Conservation (phyloP, 1,140 invertebrate genomes). For the Bombyx mandarina region DNA sequence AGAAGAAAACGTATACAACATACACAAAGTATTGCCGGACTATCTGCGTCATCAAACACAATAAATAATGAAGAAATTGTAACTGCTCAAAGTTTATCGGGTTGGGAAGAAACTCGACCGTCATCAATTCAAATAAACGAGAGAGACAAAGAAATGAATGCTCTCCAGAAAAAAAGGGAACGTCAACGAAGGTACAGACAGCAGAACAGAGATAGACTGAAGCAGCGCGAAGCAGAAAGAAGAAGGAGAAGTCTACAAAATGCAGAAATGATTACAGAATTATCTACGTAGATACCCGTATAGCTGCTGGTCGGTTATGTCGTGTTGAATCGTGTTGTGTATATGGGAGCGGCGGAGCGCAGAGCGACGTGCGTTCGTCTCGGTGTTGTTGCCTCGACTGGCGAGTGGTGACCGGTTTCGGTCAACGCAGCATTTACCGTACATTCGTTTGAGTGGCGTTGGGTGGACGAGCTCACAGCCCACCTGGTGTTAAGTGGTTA, state of each 20-base stretch:
- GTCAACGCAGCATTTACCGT: no score
- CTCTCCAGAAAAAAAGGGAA: slow-evolving; percentile 10
- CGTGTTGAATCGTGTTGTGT: no score
- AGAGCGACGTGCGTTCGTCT: no score
- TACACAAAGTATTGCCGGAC: slow-evolving; percentile 14
- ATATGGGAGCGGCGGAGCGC: no score
- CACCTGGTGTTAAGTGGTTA: no score
- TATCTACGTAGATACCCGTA: no score
- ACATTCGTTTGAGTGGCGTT: no score
- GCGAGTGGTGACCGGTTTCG: no score
- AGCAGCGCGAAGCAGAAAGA: slow-evolving; percentile 11
- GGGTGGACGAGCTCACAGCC: no score
- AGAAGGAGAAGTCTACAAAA: slow-evolving; percentile 8
- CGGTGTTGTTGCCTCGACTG: no score
- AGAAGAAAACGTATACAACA: slow-evolving; percentile 18
- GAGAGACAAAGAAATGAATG: slow-evolving; percentile 2
- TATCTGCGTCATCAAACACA: slow-evolving; percentile 16
- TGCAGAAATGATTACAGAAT: slow-evolving; percentile 9
- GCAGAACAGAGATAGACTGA: slow-evolving; percentile 10
- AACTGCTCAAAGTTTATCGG: slow-evolving; percentile 13
- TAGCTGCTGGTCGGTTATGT: no score
- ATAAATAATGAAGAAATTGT: slow-evolving; percentile 17
- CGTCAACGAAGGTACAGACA: slow-evolving; percentile 10
- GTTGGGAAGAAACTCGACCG: slow-evolving; percentile 10
- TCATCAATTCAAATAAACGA: slow-evolving; percentile 11